Conservation (phyloP, 2,888 invertebrate genomes). For the Epirrita christyi region DNA sequence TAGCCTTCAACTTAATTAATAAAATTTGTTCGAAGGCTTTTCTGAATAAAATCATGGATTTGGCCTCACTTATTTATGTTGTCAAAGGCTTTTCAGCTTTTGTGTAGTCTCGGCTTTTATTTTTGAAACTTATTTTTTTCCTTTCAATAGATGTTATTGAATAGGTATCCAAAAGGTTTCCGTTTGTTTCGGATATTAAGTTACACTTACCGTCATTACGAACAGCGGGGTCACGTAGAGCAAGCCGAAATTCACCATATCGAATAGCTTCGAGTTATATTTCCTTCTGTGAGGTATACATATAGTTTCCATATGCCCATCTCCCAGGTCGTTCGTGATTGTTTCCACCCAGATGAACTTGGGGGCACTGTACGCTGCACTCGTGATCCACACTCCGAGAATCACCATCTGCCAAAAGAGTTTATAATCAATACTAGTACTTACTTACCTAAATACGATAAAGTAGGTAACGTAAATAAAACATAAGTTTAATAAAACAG, state of each 20-base stretch:
- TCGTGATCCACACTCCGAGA: conserved; percentile 91
- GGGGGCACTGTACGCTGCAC: conserved; percentile 92
- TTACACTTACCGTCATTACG: conserved; percentile 89
- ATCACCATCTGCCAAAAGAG: conserved; percentile 87
- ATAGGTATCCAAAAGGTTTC: background rate
- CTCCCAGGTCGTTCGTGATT: conserved; percentile 85
- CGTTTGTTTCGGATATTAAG: background rate
- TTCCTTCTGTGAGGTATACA: conserved; percentile 90
- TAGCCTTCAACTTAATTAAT: too few species aligned
- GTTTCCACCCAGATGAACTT: conserved; percentile 94
- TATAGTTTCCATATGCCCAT: conserved; percentile 87
- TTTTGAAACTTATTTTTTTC: too few species aligned
- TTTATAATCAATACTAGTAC: conserved; percentile 21
- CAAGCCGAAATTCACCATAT: conserved; percentile 92
- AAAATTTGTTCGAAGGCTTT: too few species aligned
- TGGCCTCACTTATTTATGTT: too few species aligned
- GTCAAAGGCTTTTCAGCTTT: too few species aligned
- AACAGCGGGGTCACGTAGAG: conserved; percentile 92
- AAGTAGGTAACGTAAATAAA: conserved; percentile 23
- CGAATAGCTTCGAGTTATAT: conserved; percentile 91
- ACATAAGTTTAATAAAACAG: conserved; percentile 21
- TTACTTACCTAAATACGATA: conserved; percentile 16
- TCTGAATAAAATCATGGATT: too few species aligned
- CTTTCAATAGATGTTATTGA: too few species aligned
- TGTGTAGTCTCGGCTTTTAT: too few species aligned